Evolutionary conservation across 1,140 invertebrate genomes (phyloP).

Genomic region (Phocides pigmalion): DNA sequence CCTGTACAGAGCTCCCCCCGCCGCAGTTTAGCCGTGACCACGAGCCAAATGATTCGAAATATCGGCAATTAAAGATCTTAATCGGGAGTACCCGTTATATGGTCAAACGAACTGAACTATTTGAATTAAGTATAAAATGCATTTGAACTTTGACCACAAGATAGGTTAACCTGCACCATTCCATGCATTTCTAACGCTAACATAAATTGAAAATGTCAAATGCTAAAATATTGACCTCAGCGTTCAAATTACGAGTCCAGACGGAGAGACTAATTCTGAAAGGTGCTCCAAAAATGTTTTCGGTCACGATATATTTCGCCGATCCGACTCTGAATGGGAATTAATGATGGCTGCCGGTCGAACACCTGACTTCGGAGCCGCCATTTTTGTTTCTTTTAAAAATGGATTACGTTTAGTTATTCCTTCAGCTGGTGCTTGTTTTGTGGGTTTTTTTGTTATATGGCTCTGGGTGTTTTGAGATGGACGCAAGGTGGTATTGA

Average conservation of each 20-base stretch:
- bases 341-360: slow-evolving; percentile 59
- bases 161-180: too few species aligned
- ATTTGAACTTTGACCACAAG: too few species aligned
- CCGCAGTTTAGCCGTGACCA: too few species aligned
- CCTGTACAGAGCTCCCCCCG: too few species aligned
- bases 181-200: not conserved
- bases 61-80: too few species aligned
- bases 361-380: slow-evolving; percentile 54
- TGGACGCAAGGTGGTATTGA: not conserved
- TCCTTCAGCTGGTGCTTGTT: slow-evolving; percentile 11
- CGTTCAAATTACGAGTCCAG: slow-evolving; percentile 4
- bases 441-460: not conserved
- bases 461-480: not conserved
- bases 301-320: slow-evolving; percentile 45
- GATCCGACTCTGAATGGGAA: slow-evolving; percentile 62
- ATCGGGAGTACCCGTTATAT: too few species aligned
- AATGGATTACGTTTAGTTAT: slow-evolving; percentile 10
- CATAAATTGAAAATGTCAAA: not conserved
- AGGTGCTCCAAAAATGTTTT: slow-evolving; percentile 28
- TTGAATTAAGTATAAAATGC: too few species aligned
- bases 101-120: too few species aligned
- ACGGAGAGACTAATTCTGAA: slow-evolving; percentile 16
- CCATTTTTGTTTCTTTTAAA: slow-evolving; percentile 24
- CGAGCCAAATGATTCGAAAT: too few species aligned
- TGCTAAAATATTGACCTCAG: not conserved